Evolutionary conservation across 2,888 invertebrate genomes (phyloP).

Genomic region (Lepidonotus clava): DNA sequence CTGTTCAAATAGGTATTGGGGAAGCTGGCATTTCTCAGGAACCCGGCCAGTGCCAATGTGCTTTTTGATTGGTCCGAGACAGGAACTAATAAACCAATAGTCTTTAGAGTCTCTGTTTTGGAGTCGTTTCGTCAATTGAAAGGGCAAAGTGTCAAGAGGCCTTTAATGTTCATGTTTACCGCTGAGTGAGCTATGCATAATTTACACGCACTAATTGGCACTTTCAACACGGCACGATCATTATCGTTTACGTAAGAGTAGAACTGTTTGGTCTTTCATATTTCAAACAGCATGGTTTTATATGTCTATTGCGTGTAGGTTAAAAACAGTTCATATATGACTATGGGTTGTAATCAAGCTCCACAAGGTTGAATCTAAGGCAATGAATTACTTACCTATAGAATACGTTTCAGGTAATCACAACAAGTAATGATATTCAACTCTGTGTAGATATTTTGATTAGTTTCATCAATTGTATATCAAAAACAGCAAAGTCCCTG

Average conservation of each 20-base stretch:
- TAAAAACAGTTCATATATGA: no score
- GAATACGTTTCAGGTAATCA: no score
- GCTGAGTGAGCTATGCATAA: neutral
- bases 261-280: neutral
- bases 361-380: no score
- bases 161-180: neutral
- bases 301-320: no score
- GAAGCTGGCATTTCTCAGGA: neutral
- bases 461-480: no score
- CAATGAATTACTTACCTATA: no score
- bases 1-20: neutral
- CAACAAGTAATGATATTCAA: no score
- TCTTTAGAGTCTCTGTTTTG: neutral
- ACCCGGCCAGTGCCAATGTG: neutral
- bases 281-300: neutral
- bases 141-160: conserved; percentile 23
- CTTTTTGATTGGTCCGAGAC: conserved; percentile 34
- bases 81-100: conserved; percentile 18
- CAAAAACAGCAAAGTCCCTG: no score
- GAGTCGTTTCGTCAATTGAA: neutral
- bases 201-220: neutral
- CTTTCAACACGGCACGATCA: neutral
- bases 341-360: no score
- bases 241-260: neutral
- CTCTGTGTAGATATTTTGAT: no score